Evolutionary conservation across 2,888 invertebrate genomes (phyloP), one percentile per base, ranked within the genome.

Genomic region (Macropis europaea): DNA sequence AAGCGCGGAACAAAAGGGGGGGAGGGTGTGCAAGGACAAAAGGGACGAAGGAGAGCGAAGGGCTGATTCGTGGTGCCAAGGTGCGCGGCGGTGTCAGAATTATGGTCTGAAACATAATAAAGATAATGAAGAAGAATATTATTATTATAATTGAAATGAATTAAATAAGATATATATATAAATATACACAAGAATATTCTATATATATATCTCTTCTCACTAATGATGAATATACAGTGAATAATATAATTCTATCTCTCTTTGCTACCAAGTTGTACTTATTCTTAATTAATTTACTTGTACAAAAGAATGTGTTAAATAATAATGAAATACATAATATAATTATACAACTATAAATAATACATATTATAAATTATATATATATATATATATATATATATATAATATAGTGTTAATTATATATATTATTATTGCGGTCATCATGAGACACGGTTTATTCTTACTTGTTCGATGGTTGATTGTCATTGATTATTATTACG

Each of bases 261-360:
- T 90, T 90, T 90, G 90, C 90, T 90, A 90, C 90, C 88, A 90
- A 89, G 89, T 90, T 90, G 90, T 90, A 90, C 90, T 90, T 90
- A 90, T 90, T 90, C 90, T 89, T 90, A 90, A 88, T 89, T 89
- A 88, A 89, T 90, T 89, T 90, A 90, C 89, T 89, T 90, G 90
- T 90, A 90, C 90, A 90, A 90, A 90, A 85, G 73, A 87, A 87
- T 89, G 89, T 90, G 89, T 90, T 90, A 88, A 89, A 88, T 88
- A 89, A 88, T 87, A 86, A 87, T 84, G 73, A 87, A 88, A 87
- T 87, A 85, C 82, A 87, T 84, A 84, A 87, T 86, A 86, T 86
- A 84, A 85, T n/a, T 81, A 81, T 85, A 86, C 80, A 85, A 84
- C 75, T 85, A 86, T 86, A 85, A 87, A 85, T 86, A 84, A 84